Evolutionary conservation across 2,888 invertebrate species (phyloP).

Genomic region (Aporophyla lueneburgensis): DNA sequence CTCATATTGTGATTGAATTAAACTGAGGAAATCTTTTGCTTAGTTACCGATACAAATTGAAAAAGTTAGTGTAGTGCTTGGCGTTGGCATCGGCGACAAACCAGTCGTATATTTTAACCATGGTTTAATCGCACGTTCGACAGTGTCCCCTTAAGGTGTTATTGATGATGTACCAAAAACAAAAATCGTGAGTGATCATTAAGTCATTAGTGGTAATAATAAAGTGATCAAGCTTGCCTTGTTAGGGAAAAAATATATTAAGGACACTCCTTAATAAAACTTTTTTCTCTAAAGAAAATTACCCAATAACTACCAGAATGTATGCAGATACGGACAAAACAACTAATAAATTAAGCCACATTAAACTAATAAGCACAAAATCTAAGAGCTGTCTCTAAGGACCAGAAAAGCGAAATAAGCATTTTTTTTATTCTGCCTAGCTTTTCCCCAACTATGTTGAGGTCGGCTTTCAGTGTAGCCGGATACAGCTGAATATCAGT

Average conservation of each 20-base stretch:
- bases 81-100: background rate
- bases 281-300: slow-evolving; percentile 8
- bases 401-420: background rate
- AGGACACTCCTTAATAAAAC: slow-evolving; percentile 21
- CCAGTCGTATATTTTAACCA: background rate
- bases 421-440: too few species aligned
- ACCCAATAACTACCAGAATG: slow-evolving; percentile 8
- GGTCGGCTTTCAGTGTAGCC: too few species aligned
- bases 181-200: slow-evolving; percentile 54
- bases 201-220: slow-evolving; percentile 64
- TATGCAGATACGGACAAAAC: background rate
- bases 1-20: too few species aligned
- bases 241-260: slow-evolving; percentile 44
- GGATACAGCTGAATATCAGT: too few species aligned
- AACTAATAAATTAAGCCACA: background rate
- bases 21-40: too few species aligned
- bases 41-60: too few species aligned
- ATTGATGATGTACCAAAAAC: slow-evolving; percentile 58
- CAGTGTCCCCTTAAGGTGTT: slow-evolving; percentile 32
- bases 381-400: background rate
- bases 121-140: slow-evolving; percentile 11
- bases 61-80: too few species aligned
- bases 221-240: slow-evolving; percentile 49
- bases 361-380: background rate
- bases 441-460: too few species aligned